Conservation (phyloP, 2,113 vertebrate genomes). For the Cromileptes altivelis region DNA sequence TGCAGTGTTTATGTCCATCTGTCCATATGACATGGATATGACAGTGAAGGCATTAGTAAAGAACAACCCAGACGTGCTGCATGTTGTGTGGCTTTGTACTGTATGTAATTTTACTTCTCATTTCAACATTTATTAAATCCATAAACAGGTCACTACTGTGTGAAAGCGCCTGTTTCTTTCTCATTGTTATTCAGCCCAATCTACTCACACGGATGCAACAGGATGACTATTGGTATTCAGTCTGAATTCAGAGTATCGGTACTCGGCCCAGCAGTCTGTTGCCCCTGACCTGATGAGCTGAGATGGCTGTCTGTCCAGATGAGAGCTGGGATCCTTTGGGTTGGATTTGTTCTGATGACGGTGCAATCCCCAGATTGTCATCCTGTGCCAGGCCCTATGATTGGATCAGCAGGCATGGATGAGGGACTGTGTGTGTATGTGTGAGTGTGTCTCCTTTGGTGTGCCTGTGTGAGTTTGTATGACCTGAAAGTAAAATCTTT, state of each 20-base stretch:
- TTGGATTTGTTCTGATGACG: constrained; percentile 58
- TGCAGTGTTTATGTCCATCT: neutral
- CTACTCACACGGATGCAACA: constrained; percentile 9
- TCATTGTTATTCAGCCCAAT: constrained; percentile 9
- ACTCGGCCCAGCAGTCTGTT: constrained; percentile 34
- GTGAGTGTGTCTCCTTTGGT: neutral
- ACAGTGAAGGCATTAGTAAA: neutral
- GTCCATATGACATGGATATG: neutral
- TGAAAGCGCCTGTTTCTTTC: neutral
- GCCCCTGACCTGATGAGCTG: constrained; percentile 56
- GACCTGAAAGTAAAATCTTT: constrained; percentile 41
- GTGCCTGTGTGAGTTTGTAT: neutral
- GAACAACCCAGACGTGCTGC: neutral
- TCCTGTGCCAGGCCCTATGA: constrained; percentile 37
- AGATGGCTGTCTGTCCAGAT: constrained; percentile 55
- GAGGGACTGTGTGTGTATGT: constrained; percentile 7
- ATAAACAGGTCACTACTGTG: neutral
- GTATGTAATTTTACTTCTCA: neutral
- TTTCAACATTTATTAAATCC: neutral
- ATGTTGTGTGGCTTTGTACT: neutral
- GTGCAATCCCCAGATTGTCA: constrained; percentile 50
- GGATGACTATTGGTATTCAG: constrained; percentile 39
- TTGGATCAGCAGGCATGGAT: constrained; percentile 34
- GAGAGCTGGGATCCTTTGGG: constrained; percentile 53
- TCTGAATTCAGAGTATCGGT: constrained; percentile 18